Evolutionary conservation across 1,140 invertebrate species (phyloP).

Genomic region (Spodoptera litura): DNA sequence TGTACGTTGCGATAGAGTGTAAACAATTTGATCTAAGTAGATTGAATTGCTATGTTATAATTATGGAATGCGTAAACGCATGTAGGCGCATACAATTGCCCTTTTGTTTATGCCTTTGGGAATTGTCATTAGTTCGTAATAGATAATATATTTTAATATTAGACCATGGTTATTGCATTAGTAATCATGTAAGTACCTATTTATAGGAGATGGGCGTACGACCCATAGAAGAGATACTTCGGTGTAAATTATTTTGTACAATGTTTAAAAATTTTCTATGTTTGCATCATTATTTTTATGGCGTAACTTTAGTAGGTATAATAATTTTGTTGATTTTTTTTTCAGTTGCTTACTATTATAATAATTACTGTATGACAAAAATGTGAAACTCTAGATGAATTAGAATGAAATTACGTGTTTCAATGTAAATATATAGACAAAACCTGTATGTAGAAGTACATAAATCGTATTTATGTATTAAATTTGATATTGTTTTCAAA

Average conservation of each 20-base stretch:
- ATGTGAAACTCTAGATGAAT: conserved; percentile 73
- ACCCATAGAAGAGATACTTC: conserved; percentile 52
- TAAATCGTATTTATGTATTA: conserved; percentile 86
- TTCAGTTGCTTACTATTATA: conserved; percentile 76
- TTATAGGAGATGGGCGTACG: conserved; percentile 48
- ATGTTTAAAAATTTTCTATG: conserved; percentile 72
- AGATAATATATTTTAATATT: conserved; percentile 72
- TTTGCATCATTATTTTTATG: conserved; percentile 71
- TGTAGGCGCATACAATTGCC: conserved; percentile 48
- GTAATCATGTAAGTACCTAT: conserved; percentile 57
- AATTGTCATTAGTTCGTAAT: conserved; percentile 61
- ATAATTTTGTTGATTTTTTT: conserved; percentile 73
- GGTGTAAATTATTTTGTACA: conserved; percentile 80
- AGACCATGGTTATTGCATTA: conserved; percentile 57
- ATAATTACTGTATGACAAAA: conserved; percentile 70
- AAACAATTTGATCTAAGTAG: conserved; percentile 35
- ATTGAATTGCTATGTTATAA: conserved; percentile 29
- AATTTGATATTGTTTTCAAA: conserved; percentile 86
- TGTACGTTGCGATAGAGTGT: conserved; percentile 11
- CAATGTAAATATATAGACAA: conserved; percentile 85
- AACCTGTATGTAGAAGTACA: conserved; percentile 84
- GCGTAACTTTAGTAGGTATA: conserved; percentile 59
- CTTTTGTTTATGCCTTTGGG: conserved; percentile 51
- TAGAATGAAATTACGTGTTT: conserved; percentile 82
- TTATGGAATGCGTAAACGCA: conserved; percentile 45